A percentile compares a stretch with the other conserved stretches of the same genome.
Conservation (phyloP, 2,113 vertebrate genomes). For the Sebastes schlegelii region DNA sequence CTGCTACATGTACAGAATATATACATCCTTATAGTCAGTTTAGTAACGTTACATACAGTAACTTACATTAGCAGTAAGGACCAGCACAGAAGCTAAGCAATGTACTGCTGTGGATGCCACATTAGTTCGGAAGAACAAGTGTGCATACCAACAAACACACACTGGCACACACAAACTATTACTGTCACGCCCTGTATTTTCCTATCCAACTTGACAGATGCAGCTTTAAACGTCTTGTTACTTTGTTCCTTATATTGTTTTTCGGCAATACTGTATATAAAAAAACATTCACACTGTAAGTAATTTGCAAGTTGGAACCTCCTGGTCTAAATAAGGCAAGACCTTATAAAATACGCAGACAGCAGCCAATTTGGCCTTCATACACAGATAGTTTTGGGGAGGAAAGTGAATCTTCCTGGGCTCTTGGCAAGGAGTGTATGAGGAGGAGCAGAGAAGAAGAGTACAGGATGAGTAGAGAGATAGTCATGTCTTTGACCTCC, state of each 20-base stretch:
- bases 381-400: slow-evolving; percentile 21
- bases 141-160: too few relatives aligned
- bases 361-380: slow-evolving; percentile 42
- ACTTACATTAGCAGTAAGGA: too few relatives aligned
- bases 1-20: too few relatives aligned
- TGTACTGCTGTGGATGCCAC: too few relatives aligned
- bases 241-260: slow-evolving; percentile 19
- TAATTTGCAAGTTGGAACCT: slow-evolving; percentile 45
- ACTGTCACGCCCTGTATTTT: slow-evolving; percentile 5
- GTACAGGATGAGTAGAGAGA: slow-evolving; percentile 20
- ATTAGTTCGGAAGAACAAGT: too few relatives aligned
- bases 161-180: neutral
- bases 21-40: too few relatives aligned
- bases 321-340: slow-evolving; percentile 23
- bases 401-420: slow-evolving; percentile 35
- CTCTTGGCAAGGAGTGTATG: slow-evolving; percentile 25
- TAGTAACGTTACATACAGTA: too few relatives aligned
- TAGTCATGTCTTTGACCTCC: slow-evolving; percentile 25
- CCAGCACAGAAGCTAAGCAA: too few relatives aligned
- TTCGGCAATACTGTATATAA: slow-evolving; percentile 19
- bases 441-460: slow-evolving; percentile 11
- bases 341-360: slow-evolving; percentile 38
- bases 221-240: slow-evolving; percentile 24
- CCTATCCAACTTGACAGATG: slow-evolving; percentile 14
- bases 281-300: neutral